Evolutionary conservation across 2,888 invertebrate species (phyloP).

Genomic region (Rhagium mordax): DNA sequence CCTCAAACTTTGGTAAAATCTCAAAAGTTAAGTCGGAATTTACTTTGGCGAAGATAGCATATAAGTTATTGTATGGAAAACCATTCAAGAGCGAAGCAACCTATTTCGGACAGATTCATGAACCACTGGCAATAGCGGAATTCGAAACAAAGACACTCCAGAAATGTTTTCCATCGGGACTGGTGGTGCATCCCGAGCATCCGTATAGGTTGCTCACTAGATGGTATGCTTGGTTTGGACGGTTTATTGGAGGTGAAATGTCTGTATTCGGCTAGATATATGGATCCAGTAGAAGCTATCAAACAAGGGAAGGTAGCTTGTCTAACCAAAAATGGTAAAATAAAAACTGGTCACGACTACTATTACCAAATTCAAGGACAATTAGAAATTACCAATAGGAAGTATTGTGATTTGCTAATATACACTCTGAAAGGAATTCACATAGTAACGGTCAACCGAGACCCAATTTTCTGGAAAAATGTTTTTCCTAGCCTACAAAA

Average conservation of each 20-base stretch:
- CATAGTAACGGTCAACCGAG: too few species aligned
- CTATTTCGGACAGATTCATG: neutral
- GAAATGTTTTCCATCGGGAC: neutral
- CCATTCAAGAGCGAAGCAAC: neutral
- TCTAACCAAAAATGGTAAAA: neutral
- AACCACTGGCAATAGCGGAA: neutral
- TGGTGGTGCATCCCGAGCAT: neutral
- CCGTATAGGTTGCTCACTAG: slow-evolving; percentile 31
- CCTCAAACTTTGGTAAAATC: neutral
- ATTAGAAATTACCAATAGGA: slow-evolving; percentile 28
- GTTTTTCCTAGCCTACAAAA: too few species aligned
- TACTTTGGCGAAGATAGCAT: neutral
- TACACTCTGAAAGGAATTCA: slow-evolving; percentile 18
- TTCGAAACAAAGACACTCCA: neutral
- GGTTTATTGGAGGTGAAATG: slow-evolving; percentile 36
- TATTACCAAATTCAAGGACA: slow-evolving; percentile 37
- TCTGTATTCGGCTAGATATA: neutral
- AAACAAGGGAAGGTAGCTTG: neutral
- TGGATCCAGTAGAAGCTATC: neutral
- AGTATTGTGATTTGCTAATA: slow-evolving; percentile 28
- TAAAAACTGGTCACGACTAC: slow-evolving; percentile 30
- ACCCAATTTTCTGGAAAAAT: too few species aligned
- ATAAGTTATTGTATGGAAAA: neutral
- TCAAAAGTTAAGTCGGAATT: neutral
- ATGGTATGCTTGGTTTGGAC: slow-evolving; percentile 32